phyloP scores from a whole-genome alignment of 2,888 invertebrate species.

The Lasioglossum malachurum region DNA sequence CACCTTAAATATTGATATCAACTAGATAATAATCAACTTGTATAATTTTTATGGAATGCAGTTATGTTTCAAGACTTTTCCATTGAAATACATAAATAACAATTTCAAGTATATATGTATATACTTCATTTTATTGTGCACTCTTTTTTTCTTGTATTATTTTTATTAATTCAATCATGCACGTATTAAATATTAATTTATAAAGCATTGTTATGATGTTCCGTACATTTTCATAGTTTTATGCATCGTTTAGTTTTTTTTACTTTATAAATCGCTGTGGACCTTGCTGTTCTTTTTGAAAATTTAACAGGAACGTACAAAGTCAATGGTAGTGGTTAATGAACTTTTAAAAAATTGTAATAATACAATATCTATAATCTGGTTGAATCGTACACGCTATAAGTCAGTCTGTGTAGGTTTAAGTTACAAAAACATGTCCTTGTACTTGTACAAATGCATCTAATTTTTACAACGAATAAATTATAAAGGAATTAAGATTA shows the following conservation, averaged over 20 bases:
- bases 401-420: constrained; percentile 27
- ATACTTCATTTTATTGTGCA: constrained; percentile 24
- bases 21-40: constrained; percentile 10
- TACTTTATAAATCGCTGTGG: constrained; percentile 46
- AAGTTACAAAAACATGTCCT: constrained; percentile 43
- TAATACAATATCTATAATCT: constrained; percentile 23
- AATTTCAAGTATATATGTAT: constrained; percentile 24
- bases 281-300: constrained; percentile 8
- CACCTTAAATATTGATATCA: constrained; percentile 23
- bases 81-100: constrained; percentile 31
- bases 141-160: constrained; percentile 25
- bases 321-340: constrained; percentile 23
- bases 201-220: constrained; percentile 36
- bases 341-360: constrained; percentile 16
- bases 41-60: constrained; percentile 19
- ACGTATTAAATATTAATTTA: constrained; percentile 29
- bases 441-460: constrained; percentile 41
- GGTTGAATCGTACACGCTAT: constrained; percentile 2
- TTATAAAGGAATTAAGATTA: constrained; percentile 32
- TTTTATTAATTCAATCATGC: constrained; percentile 39
- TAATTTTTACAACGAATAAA: constrained; percentile 55
- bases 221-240: constrained; percentile 36
- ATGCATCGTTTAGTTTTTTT: constrained; percentile 46
- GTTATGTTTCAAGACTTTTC: constrained; percentile 21
- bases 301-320: constrained; percentile 39